These are phyloP conservation scores for Neomonachus schauinslandi DNA, from an alignment of 2,113 vertebrate species.

Conservation along the genomic window DNA sequence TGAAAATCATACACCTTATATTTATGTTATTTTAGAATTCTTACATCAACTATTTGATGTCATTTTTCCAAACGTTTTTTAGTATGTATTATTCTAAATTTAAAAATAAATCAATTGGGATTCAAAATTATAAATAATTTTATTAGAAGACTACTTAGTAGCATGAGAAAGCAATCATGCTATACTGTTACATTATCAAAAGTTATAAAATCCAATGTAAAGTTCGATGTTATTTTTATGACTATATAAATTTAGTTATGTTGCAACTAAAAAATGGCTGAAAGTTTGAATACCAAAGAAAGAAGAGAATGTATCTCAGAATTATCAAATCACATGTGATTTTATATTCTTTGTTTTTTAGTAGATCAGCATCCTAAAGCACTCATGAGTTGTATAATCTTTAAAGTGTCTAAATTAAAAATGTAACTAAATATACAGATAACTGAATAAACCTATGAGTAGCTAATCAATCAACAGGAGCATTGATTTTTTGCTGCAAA, in stretches of 20 bases:
- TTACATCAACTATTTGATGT: neutral
- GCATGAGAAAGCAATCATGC: neutral
- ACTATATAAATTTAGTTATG: neutral
- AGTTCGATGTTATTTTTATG: neutral
- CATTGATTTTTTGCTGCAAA: neutral
- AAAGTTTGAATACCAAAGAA: neutral
- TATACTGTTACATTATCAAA: neutral
- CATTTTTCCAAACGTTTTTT: neutral
- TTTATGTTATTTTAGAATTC: neutral
- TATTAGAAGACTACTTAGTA: neutral
- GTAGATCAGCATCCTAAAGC: neutral
- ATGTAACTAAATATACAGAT: neutral
- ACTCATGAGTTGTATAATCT: neutral
- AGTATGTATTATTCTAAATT: neutral
- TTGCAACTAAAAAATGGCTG: neutral
- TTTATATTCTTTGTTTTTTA: neutral
- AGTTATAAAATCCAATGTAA: neutral
- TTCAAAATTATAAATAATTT: constrained; percentile 12
- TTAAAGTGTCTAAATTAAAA: neutral
- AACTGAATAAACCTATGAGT: neutral
- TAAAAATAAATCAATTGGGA: constrained; percentile 10
- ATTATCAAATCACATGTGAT: neutral
- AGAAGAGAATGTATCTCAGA: neutral
- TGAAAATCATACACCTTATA: neutral
- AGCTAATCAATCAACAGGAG: neutral